These are phyloP conservation scores for Nephrocerus scutellatus DNA, from an alignment of 2,888 invertebrate genomes.

Conservation along the genomic window DNA sequence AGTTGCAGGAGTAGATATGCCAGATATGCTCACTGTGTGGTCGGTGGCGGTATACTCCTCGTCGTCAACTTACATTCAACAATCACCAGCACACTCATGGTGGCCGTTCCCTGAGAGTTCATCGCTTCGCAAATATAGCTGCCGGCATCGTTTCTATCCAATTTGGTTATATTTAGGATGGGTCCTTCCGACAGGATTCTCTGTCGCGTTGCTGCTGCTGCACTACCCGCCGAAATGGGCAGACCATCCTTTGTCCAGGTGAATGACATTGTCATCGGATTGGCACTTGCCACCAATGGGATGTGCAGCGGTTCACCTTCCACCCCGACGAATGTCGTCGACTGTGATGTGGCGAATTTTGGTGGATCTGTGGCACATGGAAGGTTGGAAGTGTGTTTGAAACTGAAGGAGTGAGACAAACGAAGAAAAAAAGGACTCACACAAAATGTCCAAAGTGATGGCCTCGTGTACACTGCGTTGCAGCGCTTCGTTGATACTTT, in stretches of 20 bases:
- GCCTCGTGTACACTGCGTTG: conserved; percentile 43
- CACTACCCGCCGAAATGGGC: conserved; percentile 36
- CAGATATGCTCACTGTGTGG: not conserved
- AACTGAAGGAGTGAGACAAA: not conserved
- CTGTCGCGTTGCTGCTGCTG: conserved; percentile 28
- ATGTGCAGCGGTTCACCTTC: conserved; percentile 40
- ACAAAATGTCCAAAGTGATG: conserved; percentile 40
- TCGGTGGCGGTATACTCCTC: not conserved
- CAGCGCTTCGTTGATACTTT: conserved; percentile 41
- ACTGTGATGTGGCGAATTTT: conserved; percentile 36
- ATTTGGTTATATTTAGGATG: conserved; percentile 36
- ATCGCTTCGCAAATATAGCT: conserved; percentile 40
- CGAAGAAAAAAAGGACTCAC: no score
- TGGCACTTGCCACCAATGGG: conserved; percentile 39
- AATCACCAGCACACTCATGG: conserved; percentile 36
- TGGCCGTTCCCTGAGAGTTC: conserved; percentile 40
- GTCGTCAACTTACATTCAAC: conserved; percentile 38
- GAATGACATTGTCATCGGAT: conserved; percentile 42
- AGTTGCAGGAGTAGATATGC: not conserved
- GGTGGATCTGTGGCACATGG: conserved; percentile 32
- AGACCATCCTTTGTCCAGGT: conserved; percentile 44
- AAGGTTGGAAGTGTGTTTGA: conserved; percentile 1
- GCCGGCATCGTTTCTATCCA: conserved; percentile 40
- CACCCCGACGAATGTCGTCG: conserved; percentile 36
- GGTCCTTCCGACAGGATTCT: conserved; percentile 40